A percentile compares a stretch with the other conserved stretches of the same genome.
These are phyloP conservation scores for Rhadinocentrus ornatus DNA, from an alignment of 2,797 vertebrate genomes.

Conservation along the genomic window DNA sequence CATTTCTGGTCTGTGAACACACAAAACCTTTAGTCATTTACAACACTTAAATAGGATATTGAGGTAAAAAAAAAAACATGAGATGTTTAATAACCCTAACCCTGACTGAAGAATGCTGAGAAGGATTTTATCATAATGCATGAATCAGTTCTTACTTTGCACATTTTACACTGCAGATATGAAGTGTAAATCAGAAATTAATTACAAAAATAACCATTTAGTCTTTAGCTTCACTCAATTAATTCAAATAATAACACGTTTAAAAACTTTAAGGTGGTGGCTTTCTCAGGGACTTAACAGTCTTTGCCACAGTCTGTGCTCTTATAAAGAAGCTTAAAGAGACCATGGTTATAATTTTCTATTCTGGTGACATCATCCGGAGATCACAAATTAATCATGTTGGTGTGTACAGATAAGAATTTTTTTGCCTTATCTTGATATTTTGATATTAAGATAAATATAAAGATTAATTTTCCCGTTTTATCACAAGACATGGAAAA, in stretches of 20 bases:
- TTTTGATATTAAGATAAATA: neutral
- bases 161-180: neutral
- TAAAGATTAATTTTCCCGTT: neutral
- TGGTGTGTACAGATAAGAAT: neutral
- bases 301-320: neutral
- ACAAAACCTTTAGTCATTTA: slow-evolving; percentile 42
- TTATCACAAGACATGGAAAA: neutral
- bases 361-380: neutral
- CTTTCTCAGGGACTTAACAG: neutral
- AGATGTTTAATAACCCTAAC: slow-evolving; percentile 16
- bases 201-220: neutral
- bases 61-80: slow-evolving; percentile 27
- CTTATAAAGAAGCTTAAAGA: neutral
- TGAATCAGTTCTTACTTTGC: neutral
- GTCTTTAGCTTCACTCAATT: neutral
- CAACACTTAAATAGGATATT: slow-evolving; percentile 43
- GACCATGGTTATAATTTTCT: neutral
- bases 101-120: neutral
- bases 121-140: neutral
- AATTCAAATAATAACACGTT: neutral
- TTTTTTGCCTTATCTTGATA: neutral
- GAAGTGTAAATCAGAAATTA: neutral
- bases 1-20: slow-evolving; percentile 43
- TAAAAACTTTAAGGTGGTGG: neutral
- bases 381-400: neutral